phyloP scores from a whole-genome alignment of 1,140 invertebrate species.

The Cylas formicarius region DNA sequence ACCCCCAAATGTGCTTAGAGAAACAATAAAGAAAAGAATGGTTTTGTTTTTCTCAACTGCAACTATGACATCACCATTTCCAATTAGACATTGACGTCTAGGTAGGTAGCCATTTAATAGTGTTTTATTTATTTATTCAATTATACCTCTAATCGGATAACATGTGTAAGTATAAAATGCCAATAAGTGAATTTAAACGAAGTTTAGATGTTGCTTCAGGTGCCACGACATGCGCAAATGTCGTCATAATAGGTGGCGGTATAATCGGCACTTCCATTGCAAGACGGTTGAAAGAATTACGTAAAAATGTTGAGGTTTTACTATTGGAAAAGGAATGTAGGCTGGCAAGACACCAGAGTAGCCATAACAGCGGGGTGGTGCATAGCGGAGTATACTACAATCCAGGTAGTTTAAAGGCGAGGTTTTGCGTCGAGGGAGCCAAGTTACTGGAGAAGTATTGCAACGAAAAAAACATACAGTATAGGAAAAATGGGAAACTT shows the following conservation, averaged over 20 bases:
- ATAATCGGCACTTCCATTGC: slow-evolving; percentile 94
- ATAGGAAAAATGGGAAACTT: slow-evolving; percentile 94
- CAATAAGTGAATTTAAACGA: no score
- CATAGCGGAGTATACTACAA: slow-evolving; percentile 83
- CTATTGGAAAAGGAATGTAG: slow-evolving; percentile 89
- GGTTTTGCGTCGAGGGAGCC: slow-evolving; percentile 80
- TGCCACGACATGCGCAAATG: no score
- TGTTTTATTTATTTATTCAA: no score
- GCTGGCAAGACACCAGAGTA: slow-evolving; percentile 89
- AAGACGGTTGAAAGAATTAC: slow-evolving; percentile 69
- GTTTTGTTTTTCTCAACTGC: no score
- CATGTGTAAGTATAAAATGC: no score
- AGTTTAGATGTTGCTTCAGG: no score
- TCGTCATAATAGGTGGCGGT: slow-evolving; percentile 92
- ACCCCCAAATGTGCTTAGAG: no score
- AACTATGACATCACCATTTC: no score
- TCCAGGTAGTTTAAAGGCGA: slow-evolving; percentile 89
- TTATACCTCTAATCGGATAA: no score
- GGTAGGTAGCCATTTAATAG: no score
- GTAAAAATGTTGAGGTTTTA: slow-evolving; percentile 75
- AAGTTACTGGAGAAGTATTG: slow-evolving; percentile 84
- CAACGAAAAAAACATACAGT: slow-evolving; percentile 80
- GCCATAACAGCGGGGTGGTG: slow-evolving; percentile 80
- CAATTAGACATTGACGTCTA: no score
- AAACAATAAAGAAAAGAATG: no score